These are phyloP conservation scores for Erythrocebus patas DNA, from an alignment of 2,113 vertebrate genomes.

Conservation along the genomic window DNA sequence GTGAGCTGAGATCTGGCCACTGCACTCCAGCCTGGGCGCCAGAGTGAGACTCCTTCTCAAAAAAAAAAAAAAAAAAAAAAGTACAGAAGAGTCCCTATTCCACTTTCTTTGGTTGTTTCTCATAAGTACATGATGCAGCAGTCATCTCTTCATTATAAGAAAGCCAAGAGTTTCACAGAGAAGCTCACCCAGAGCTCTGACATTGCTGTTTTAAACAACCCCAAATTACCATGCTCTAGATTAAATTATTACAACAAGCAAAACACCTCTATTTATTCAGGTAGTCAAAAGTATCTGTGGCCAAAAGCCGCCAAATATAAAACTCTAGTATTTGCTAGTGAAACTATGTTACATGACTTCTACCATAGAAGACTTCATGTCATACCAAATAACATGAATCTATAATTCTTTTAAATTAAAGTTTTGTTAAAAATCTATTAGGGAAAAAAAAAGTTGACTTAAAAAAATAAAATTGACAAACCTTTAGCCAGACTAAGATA, in stretches of 20 bases:
- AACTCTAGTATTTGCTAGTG: not conserved
- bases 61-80: not conserved
- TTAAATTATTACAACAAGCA: not conserved
- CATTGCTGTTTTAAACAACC: not conserved
- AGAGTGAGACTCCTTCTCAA: too few species aligned
- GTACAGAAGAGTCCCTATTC: not conserved
- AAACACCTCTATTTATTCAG: not conserved
- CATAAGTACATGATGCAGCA: not conserved
- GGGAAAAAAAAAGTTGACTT: too few species aligned
- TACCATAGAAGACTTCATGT: not conserved
- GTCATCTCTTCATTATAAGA: not conserved
- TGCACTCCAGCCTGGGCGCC: too few species aligned
- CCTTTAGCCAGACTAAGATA: too few species aligned
- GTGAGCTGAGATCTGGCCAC: too few species aligned
- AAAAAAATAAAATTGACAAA: too few species aligned
- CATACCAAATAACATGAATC: not conserved
- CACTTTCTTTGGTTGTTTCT: not conserved
- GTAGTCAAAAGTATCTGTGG: not conserved
- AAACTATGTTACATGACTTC: constrained; percentile 11
- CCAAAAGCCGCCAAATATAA: not conserved
- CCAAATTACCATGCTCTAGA: not conserved
- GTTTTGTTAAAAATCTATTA: not conserved
- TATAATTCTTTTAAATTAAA: not conserved
- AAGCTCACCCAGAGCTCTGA: not conserved
- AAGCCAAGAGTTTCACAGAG: not conserved